Conservation (phyloP, 35 echinoderm and acorn worm species). For the Heliocidaris erythrogramma region DNA sequence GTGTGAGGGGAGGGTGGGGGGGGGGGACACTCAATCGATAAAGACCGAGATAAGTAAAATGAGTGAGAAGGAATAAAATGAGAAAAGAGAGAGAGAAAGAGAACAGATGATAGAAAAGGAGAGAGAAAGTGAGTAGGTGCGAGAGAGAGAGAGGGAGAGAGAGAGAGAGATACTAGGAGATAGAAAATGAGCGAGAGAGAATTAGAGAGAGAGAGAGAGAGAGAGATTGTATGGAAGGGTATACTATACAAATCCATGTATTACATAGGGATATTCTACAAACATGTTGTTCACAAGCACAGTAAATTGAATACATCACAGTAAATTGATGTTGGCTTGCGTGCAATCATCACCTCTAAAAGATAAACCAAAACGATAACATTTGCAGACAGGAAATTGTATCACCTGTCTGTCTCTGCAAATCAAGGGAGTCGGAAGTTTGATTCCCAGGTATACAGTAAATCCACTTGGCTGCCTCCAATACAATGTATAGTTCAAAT, state of each 20-base stretch:
- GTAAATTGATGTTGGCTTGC: too few species aligned
- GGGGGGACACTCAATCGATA: background rate
- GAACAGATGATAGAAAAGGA: background rate
- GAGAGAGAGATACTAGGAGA: background rate
- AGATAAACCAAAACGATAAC: too few species aligned
- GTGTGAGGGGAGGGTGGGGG: background rate
- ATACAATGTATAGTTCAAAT: too few species aligned
- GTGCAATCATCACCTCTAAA: too few species aligned
- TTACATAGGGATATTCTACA: too few species aligned
- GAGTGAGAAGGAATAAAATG: background rate
- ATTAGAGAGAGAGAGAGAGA: background rate
- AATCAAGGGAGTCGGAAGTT: too few species aligned
- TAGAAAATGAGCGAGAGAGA: background rate
- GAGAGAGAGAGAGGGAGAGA: background rate
- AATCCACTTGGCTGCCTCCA: too few species aligned
- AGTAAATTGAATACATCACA: too few species aligned
- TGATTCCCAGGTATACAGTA: too few species aligned
- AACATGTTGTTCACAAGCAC: too few species aligned
- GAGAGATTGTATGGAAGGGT: background rate
- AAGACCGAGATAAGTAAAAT: background rate
- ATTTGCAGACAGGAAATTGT: too few species aligned
- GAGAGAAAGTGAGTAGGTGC: background rate
- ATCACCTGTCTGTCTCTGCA: too few species aligned
- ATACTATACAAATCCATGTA: background rate
- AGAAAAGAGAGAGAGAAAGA: background rate